These are phyloP conservation scores for Pangasianodon gigas DNA, from an alignment of 2,113 vertebrate species.

Conservation along the genomic window DNA sequence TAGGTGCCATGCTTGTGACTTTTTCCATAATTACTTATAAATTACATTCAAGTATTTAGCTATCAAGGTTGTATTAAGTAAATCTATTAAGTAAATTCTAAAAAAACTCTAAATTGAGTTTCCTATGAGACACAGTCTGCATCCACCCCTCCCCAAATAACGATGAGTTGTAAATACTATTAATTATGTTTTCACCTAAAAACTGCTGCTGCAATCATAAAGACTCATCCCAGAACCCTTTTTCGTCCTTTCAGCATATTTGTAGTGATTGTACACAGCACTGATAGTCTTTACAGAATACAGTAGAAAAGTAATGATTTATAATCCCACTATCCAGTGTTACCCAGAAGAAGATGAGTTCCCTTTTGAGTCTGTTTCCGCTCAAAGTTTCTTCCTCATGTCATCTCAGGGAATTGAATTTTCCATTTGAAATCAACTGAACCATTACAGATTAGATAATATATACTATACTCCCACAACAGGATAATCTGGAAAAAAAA, in stretches of 20 bases:
- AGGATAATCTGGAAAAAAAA: neutral
- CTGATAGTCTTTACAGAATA: neutral
- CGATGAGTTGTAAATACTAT: neutral
- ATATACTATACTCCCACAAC: neutral
- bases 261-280: neutral
- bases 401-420: neutral
- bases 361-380: neutral
- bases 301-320: neutral
- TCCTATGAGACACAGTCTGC: neutral
- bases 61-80: neutral
- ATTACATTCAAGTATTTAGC: neutral
- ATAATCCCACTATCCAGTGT: neutral
- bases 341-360: neutral
- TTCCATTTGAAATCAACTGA: neutral
- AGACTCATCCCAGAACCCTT: neutral
- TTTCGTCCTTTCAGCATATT: neutral
- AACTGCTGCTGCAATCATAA: neutral
- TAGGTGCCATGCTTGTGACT: neutral
- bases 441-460: neutral
- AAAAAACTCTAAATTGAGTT: neutral
- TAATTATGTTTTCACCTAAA: neutral
- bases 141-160: neutral
- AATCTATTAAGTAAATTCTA: too few species aligned
- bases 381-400: neutral
- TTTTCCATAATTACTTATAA: neutral